Evolutionary conservation across 2,888 invertebrate species (phyloP), one percentile per base, ranked within the genome.

Genomic region (Drosophila dives): DNA sequence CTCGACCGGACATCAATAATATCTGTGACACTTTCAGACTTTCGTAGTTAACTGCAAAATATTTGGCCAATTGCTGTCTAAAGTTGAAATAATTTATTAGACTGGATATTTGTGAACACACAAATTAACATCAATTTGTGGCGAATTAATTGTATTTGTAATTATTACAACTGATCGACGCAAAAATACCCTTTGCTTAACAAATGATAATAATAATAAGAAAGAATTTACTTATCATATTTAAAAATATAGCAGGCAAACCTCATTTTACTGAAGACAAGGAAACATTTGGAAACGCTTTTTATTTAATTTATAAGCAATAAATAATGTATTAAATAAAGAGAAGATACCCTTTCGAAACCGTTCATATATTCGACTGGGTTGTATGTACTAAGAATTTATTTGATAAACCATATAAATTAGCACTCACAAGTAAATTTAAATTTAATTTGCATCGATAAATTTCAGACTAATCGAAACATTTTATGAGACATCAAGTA

Each of bases 101-200:
- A 73, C 85, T 77, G 38, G 32, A 64, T 54, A 59, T 48, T 71
- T 78, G 66, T 80, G 80, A 85, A 80, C 79, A 68, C 55, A 56
- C 55, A 75, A 91, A 86, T 90, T 90, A 90, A 75, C 91, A 81
- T 77, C 59, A 80, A 80, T 81, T 91, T 81, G 78, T 65, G 56
- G 36, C 61, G 8, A 51, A 49, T 53, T 69, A 60, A 64, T 58
- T 51, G 15, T 51, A 59, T 33, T 29, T 29, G 29, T 29, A 29
- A 29, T 29, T 66, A 70, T 66, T 64, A 64, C 23, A n/a, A 20
- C 29, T 29, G 23, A 8, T 34, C n/a, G 40, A 66, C 33, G 3
- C 3, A 20, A 12, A 11, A 20, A 66, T 66, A 55, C 69, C 34
- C 10, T 6, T 42, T 20, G 42, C 20, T 20, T 6, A 20, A 20